Conservation (phyloP, 2,888 invertebrate species). For the Ennomos fuscantarius region DNA sequence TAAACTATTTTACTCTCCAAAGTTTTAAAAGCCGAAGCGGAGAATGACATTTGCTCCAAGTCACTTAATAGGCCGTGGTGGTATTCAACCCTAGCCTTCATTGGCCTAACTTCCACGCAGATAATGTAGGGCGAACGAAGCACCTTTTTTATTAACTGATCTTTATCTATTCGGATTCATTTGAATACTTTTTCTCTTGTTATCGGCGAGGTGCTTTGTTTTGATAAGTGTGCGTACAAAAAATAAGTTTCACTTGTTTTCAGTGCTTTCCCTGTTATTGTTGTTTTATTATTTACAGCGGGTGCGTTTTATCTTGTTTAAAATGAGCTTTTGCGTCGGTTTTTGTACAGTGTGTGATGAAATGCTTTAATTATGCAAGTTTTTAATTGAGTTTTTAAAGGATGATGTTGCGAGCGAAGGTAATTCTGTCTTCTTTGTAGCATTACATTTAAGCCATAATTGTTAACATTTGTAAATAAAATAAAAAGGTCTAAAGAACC, state of each 20-base stretch:
- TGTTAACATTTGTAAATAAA: neutral
- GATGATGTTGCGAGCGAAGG: too few species aligned
- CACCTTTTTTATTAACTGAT: slow-evolving; percentile 63
- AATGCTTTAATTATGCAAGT: slow-evolving; percentile 23
- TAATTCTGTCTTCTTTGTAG: too few species aligned
- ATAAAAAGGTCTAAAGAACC: neutral
- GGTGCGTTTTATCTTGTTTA: slow-evolving; percentile 24
- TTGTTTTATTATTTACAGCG: slow-evolving; percentile 31
- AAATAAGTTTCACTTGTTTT: slow-evolving; percentile 30
- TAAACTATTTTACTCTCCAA: too few species aligned
- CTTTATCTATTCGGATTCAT: slow-evolving; percentile 73
- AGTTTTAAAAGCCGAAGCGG: too few species aligned
- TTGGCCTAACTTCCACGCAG: slow-evolving; percentile 54
- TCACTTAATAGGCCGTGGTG: slow-evolving; percentile 19
- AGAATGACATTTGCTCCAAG: too few species aligned
- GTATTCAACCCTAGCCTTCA: slow-evolving; percentile 57
- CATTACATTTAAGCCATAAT: too few species aligned
- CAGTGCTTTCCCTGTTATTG: slow-evolving; percentile 21
- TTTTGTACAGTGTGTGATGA: slow-evolving; percentile 4
- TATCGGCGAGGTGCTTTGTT: slow-evolving; percentile 55
- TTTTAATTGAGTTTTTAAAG: slow-evolving; percentile 13
- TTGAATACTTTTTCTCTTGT: slow-evolving; percentile 69
- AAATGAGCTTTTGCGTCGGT: slow-evolving; percentile 17
- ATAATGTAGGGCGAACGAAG: slow-evolving; percentile 62
- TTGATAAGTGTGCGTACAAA: slow-evolving; percentile 45